Conservation (phyloP, 2,888 invertebrate species). For the Pardosa pseudoannulata region DNA sequence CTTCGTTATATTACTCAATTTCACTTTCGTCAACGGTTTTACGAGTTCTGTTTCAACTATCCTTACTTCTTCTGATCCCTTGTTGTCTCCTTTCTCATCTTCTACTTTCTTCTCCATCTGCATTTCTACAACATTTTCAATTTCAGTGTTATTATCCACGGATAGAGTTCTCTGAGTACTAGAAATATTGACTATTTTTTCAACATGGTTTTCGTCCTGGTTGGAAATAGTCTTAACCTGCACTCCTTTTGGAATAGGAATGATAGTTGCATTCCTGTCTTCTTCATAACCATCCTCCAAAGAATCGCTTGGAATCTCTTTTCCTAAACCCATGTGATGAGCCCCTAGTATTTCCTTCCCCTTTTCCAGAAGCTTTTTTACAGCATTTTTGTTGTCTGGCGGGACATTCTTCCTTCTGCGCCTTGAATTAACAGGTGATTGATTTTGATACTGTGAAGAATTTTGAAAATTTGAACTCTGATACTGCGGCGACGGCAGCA, state of each 20-base stretch:
- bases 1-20: neutral
- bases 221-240: neutral
- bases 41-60: conserved; percentile 34
- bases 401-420: neutral
- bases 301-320: neutral
- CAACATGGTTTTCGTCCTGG: neutral
- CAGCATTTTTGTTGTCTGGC: neutral
- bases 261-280: neutral
- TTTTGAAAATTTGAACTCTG: too few relatives aligned
- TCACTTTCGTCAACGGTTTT: neutral
- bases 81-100: neutral
- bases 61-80: neutral
- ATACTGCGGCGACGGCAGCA: neutral
- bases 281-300: neutral
- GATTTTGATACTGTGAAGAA: too few relatives aligned
- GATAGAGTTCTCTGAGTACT: neutral
- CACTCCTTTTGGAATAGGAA: neutral
- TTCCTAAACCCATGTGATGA: neutral
- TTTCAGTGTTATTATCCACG: neutral
- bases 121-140: conserved; percentile 50
- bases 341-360: neutral
- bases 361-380: neutral
- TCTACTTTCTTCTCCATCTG: conserved; percentile 24
- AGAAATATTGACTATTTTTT: neutral
- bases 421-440: neutral